Base-by-base conservation (phyloP, 1,140 invertebrate species). In the Scaptodrosophila lebanonensis region DNA sequence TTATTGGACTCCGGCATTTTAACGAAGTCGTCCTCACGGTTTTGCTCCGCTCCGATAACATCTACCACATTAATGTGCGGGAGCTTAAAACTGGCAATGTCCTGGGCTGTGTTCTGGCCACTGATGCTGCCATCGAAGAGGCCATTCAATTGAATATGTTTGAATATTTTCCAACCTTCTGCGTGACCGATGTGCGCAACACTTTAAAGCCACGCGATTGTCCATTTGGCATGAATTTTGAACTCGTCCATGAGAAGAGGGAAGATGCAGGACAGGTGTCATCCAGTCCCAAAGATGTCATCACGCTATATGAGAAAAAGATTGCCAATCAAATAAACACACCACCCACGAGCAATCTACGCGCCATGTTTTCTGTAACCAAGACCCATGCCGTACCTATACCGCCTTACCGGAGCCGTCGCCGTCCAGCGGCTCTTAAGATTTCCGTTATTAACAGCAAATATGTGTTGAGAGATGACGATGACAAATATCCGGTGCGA, bases 11-110 rank as follows among this genome's bases (percentile, higher is more conserved):
- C 0, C 52, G 48, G 3, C 2, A 9, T 1, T 35, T 47, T 1
- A 18, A 27, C 0, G 36, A 65, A 3, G 51, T 79, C 0, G 18
- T 75, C 3, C 30, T 85, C 2, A 56, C 53, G 8, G 38, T 85
- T 8, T 18, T 61, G 0, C 30, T 82, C 0, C 58, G 58, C 1
- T 36, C 51, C 4, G 59, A 59, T 5, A 68, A 83, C 44, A 4
- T 69, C 15, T 85, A 83, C n/a, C 72, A 85, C 15, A 27, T 85
- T 1, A 79, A 57, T 17, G 44, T 85, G 1, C 53, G 64, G 11
- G 42, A 67, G 9, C 50, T 39, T 16, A 13, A 38, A 1, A 64
- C 61, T 0, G 65, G 60, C 0, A 7, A 16, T 7, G 44, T 45
- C 0, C 27, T 85, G 3, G 83, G 76, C 7, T 75, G 64, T 15